Conservation (phyloP, 1,140 invertebrate species). For the Bombus picipes region DNA sequence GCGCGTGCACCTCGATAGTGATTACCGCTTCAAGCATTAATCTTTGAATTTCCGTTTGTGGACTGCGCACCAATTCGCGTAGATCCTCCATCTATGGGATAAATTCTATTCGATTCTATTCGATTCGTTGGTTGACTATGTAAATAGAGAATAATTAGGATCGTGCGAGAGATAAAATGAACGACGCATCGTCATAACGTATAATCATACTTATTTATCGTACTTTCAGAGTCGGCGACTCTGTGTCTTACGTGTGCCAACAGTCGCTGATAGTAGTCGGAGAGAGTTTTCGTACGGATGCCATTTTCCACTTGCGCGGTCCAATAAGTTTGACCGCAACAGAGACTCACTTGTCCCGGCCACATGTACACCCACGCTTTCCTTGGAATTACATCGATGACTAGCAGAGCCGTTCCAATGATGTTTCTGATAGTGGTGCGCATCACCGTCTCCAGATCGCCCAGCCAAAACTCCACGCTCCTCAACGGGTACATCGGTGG, state of each 20-base stretch:
- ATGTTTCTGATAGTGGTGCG: constrained; percentile 83
- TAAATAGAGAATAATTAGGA: not conserved
- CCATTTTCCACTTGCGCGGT: constrained; percentile 85
- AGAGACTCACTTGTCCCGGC: constrained; percentile 91
- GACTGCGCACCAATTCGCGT: constrained; percentile 85
- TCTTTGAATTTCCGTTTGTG: constrained; percentile 87
- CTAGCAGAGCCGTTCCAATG: constrained; percentile 83
- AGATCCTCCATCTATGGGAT: constrained; percentile 85
- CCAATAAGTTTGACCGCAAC: constrained; percentile 86
- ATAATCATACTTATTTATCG: accelerated
- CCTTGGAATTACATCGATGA: constrained; percentile 81
- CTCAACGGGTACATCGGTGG: constrained; percentile 87
- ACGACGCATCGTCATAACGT: no score
- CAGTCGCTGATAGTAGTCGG: constrained; percentile 81
- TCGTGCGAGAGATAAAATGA: not conserved
- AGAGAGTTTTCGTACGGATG: constrained; percentile 80
- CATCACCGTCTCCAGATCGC: constrained; percentile 87
- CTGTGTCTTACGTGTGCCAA: constrained; percentile 72
- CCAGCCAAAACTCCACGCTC: constrained; percentile 91
- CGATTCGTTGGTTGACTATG: no score
- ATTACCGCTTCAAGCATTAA: constrained; percentile 86
- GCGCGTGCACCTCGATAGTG: constrained; percentile 88
- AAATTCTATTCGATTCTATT: not conserved
- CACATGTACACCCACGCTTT: constrained; percentile 88
- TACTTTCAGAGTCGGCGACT: not conserved